Evolutionary conservation across 1,140 invertebrate genomes (phyloP).

Genomic region (Phocides pigmalion): DNA sequence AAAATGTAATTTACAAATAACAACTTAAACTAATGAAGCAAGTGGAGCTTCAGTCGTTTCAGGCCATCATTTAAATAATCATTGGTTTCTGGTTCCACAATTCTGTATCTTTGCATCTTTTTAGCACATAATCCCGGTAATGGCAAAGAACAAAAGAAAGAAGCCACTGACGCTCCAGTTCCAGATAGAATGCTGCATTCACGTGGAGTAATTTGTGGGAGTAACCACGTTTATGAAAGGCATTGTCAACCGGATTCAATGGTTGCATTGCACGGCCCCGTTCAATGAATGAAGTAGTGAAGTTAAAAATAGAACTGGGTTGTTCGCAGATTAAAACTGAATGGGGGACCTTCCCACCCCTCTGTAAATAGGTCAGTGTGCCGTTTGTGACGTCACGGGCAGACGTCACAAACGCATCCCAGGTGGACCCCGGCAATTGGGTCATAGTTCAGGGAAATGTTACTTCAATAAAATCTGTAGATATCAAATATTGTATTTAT

Average conservation of each 20-base stretch:
- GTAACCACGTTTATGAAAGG: slow-evolving; percentile 3
- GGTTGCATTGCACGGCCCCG: slow-evolving; percentile 19
- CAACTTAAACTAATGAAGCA: too few species aligned
- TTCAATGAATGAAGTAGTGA: slow-evolving; percentile 70
- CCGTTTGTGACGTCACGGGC: slow-evolving; percentile 59
- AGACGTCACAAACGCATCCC: slow-evolving; percentile 66
- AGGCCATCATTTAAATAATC: too few species aligned
- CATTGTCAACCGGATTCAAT: slow-evolving; percentile 5
- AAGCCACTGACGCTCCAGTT: background rate
- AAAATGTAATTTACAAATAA: too few species aligned
- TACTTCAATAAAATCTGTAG: too few species aligned
- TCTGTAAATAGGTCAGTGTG: slow-evolving; percentile 65
- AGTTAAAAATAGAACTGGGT: slow-evolving; percentile 64
- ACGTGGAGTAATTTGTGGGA: slow-evolving; percentile 1
- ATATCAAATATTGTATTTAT: too few species aligned
- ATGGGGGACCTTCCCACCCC: slow-evolving; percentile 51
- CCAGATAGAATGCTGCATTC: background rate
- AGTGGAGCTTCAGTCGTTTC: too few species aligned
- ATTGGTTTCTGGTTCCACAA: too few species aligned
- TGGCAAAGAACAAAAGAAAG: background rate
- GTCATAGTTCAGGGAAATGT: slow-evolving; percentile 44
- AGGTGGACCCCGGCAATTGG: slow-evolving; percentile 55
- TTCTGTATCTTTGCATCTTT: background rate
- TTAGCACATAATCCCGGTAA: background rate
- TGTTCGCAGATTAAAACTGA: slow-evolving; percentile 58